Percentiles rank a stretch among this genome's conserved stretches.
Conservation (phyloP, 2,113 vertebrate genomes). For the Trachemys scripta region DNA sequence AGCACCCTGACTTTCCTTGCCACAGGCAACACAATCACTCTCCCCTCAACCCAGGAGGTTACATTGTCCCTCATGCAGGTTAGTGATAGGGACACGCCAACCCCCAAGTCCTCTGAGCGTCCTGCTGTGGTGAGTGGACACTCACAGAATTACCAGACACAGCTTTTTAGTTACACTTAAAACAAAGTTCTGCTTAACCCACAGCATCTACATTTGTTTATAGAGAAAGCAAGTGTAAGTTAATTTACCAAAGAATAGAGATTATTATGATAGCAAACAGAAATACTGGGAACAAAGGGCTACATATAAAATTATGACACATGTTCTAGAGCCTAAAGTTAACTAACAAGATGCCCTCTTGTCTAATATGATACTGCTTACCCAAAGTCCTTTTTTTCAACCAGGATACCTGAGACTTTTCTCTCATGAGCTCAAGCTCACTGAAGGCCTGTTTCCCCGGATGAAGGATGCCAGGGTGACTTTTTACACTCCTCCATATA, state of each 20-base stretch:
- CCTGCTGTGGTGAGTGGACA: not conserved
- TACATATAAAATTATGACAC: not conserved
- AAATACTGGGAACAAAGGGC: not conserved
- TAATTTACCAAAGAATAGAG: not conserved
- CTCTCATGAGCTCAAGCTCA: not conserved
- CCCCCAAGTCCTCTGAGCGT: not conserved
- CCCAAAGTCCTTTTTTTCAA: not conserved
- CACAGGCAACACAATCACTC: not conserved
- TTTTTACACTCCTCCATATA: not conserved
- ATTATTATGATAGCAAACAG: not conserved
- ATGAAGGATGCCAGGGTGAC: not conserved
- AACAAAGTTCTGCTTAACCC: not conserved
- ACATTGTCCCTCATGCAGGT: not conserved
- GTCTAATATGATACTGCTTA: not conserved
- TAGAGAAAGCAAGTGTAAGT: not conserved
- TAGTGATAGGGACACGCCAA: not conserved
- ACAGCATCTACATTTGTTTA: not conserved
- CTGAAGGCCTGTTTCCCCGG: not conserved
- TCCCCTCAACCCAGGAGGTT: not conserved
- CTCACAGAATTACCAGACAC: not conserved
- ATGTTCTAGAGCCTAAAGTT: not conserved
- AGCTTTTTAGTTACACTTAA: not conserved
- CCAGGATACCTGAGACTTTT: not conserved
- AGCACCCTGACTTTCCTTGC: not conserved
- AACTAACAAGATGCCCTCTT: not conserved